Base-by-base conservation (phyloP, 53 echinoderm and acorn worm genomes). In the Pentamera pediparva region DNA sequence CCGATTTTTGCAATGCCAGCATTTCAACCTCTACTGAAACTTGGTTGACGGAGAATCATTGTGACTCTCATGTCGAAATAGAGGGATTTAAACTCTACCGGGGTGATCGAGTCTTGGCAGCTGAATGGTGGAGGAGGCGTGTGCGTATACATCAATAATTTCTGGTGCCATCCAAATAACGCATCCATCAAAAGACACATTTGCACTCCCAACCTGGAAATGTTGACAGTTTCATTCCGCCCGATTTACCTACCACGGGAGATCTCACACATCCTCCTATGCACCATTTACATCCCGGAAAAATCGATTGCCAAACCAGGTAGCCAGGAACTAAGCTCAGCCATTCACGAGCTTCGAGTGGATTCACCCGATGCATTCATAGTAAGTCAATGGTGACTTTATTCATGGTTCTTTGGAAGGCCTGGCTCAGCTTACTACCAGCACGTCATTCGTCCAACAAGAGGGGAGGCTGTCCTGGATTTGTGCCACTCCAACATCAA, bases 371-470 rank as follows among this genome's bases (percentile, higher is more conserved):
- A 67, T 0, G 69, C 69, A 22, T 34, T 64, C 21, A 34, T 62
- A 5, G 8, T 62, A n/a, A n/a, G n/a, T n/a, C n/a, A n/a, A n/a
- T 62, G 35, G 25, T 4, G 32, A 67, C 40, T 39, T 67, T 43
- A 67, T 39, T 28, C 39, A 28, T 24, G 39, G 69, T 15, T 39
- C 39, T 3, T 43, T 67, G 22, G 40, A 67, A 67, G 45, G 28
- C 21, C 69, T 40, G 45, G 40, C 2, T 39, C 41, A 3, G 45
- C 69, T 39, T 67, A 36, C 45, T 67, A 67, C 24, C 69, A 67
- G 26, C 69, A 67, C 22, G 21, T 67, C 21, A 39, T 39, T 40
- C 21, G 50, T 50, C 8, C 8, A 22, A 50, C 50, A 2, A 3
- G 4, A 50, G 50, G 50, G 50, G 50, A 50, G 28, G 30, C 22